Evolutionary conservation across 2,888 invertebrate genomes (phyloP).

Genomic region (Heteromyza rotundicornis): DNA sequence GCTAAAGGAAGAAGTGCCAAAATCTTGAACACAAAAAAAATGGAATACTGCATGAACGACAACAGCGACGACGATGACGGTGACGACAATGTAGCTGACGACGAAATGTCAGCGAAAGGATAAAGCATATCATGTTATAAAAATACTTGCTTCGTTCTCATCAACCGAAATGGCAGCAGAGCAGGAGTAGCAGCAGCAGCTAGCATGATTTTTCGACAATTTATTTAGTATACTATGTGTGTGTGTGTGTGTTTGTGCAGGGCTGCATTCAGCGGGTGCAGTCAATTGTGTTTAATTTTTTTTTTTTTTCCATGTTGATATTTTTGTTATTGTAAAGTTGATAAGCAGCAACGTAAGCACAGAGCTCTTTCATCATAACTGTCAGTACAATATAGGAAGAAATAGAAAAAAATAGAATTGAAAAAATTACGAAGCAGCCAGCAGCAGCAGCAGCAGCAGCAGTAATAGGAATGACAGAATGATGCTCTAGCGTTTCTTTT

Average conservation of each 20-base stretch:
- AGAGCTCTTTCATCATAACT: conserved; percentile 18
- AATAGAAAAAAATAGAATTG: too few relatives aligned
- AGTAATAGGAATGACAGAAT: conserved; percentile 7
- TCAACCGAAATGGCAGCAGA: neutral
- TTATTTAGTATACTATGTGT: conserved; percentile 6
- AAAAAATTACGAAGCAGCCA: neutral
- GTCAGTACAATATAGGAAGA: conserved; percentile 4
- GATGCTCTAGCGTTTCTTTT: neutral
- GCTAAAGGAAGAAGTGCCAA: neutral
- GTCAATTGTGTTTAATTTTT: neutral
- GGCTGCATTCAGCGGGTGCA: conserved; percentile 1
- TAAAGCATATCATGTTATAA: conserved; percentile 18
- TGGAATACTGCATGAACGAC: neutral
- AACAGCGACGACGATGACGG: neutral
- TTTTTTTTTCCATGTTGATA: neutral
- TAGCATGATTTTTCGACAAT: conserved; percentile 15
- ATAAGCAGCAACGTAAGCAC: conserved; percentile 7
- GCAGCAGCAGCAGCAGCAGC: conserved; percentile 1
- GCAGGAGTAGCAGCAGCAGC: too few relatives aligned
- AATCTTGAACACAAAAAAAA: too few relatives aligned
- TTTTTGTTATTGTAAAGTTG: neutral
- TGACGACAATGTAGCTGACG: conserved; percentile 3
- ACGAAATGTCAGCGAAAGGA: conserved; percentile 16
- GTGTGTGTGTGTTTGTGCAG: neutral
- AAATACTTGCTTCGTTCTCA: neutral